These are phyloP conservation scores for Ciona savignyi DNA, from an alignment of 23 tunicate species.

Conservation along the genomic window DNA sequence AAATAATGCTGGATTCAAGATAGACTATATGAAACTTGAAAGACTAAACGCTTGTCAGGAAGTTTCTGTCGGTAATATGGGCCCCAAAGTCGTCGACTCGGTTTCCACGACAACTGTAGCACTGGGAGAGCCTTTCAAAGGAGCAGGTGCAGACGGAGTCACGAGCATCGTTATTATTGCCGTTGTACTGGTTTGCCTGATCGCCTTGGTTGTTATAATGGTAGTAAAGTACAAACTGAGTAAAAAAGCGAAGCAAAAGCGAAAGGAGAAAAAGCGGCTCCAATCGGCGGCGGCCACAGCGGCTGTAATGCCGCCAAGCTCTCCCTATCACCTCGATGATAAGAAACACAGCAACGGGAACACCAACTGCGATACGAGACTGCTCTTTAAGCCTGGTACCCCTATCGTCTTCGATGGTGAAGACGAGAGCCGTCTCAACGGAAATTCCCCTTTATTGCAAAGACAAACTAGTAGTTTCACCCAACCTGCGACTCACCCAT, in stretches of 20 bases:
- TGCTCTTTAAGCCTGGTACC: conserved; percentile 33
- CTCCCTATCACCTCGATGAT: background rate
- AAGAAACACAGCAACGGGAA: background rate
- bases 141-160: conserved; percentile 14
- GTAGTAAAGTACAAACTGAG: conserved; percentile 13
- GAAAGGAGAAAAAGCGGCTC: conserved; percentile 8
- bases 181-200: conserved; percentile 38
- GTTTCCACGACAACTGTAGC: background rate
- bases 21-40: background rate
- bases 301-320: conserved; percentile 3
- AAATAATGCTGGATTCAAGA: conserved; percentile 6
- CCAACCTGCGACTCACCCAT: conserved; percentile 10
- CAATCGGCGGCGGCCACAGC: conserved; percentile 8
- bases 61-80: background rate
- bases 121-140: background rate
- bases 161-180: conserved; percentile 46
- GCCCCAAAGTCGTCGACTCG: conserved; percentile 16
- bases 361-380: background rate
- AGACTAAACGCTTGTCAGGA: conserved; percentile 6
- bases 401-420: conserved; percentile 64
- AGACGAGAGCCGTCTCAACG: too few species aligned
- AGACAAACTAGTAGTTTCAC: conserved; percentile 7
- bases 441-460: conserved; percentile 7
- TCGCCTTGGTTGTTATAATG: conserved; percentile 23
- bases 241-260: conserved; percentile 10